Evolutionary conservation across 2,888 invertebrate genomes (phyloP), one percentile per base, ranked within the genome.

Genomic region (Microplitis deprimator): DNA sequence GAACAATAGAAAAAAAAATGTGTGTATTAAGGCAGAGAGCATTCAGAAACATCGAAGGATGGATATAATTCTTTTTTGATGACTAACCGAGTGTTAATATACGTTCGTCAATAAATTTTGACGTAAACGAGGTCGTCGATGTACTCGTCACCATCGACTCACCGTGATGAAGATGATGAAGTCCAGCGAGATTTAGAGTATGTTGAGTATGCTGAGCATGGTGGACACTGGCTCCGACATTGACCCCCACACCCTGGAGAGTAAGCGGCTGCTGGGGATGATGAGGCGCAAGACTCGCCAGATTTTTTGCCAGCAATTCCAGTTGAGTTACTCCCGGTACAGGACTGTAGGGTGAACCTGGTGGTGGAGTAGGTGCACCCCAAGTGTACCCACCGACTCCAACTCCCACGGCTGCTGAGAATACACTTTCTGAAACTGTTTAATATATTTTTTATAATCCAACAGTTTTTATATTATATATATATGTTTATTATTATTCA

Each of bases 291-390:
- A 88, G 83, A 77, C 84, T 89, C 80, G 89, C 88, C 78, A 90
- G 84, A 84, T 89, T 89, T 84, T 90, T 90, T 75, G 90, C 92
- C 83, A 94, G 91, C 80, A 94, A 90, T 85, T 94, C 94, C 81
- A 94, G 90, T 89, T 94, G 94, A 83, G 94, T 91, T 81, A 94
- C 93, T 81, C 94, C 93, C 67, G 93, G 93, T 83, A 93, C 92
- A 1, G 93, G 93, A 68, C 93, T 93, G 90, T 93, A 93, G 29
- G 94, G 94, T 75, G 94, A 93, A 61, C 91, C 91, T 1, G 92
- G 92, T 16, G 92, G 92, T 78, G 94, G 94, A 72, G 94, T 94
- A 80, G 94, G 93, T 87, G 93, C 93, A 67, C 94, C 94, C 88
- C 92, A 92, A 80, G 90, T 89, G 89, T 92, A 92, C 80, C 93